A percentile compares a stretch with the other conserved stretches of the same genome.
phyloP scores from a whole-genome alignment of 2,888 invertebrate genomes.

The Athripsodes cinereus region DNA sequence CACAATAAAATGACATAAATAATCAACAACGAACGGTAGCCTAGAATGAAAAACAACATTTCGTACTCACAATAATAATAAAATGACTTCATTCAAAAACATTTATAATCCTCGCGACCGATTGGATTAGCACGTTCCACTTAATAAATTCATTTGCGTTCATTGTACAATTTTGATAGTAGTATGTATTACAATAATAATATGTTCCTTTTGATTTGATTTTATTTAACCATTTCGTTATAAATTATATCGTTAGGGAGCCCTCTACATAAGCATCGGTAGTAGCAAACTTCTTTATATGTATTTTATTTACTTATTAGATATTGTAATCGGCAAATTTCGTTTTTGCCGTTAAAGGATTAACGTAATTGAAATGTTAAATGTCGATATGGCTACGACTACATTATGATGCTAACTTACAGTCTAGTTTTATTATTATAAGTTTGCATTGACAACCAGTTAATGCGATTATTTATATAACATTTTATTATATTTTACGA shows the following conservation, averaged over 20 bases:
- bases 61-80: no score
- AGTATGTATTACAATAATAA: not conserved
- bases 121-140: conserved; percentile 13
- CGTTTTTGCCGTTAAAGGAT: not conserved
- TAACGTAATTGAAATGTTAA: not conserved
- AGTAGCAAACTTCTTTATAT: not conserved
- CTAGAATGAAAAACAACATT: no score
- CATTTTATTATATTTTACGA: no score
- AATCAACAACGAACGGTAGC: no score
- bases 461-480: not conserved
- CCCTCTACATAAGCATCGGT: not conserved
- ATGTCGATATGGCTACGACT: not conserved
- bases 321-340: not conserved
- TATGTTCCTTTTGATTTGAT: not conserved
- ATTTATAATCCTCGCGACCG: conserved; percentile 7
- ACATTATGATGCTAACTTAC: no score
- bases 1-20: no score
- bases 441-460: not conserved
- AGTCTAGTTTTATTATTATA: not conserved
- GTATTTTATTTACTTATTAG: not conserved
- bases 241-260: not conserved
- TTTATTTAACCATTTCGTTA: not conserved
- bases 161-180: not conserved
- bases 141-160: not conserved
- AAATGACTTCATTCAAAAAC: not conserved